Evolutionary conservation across 2,888 invertebrate species (phyloP).

Genomic region (Linnaemya vulpina): DNA sequence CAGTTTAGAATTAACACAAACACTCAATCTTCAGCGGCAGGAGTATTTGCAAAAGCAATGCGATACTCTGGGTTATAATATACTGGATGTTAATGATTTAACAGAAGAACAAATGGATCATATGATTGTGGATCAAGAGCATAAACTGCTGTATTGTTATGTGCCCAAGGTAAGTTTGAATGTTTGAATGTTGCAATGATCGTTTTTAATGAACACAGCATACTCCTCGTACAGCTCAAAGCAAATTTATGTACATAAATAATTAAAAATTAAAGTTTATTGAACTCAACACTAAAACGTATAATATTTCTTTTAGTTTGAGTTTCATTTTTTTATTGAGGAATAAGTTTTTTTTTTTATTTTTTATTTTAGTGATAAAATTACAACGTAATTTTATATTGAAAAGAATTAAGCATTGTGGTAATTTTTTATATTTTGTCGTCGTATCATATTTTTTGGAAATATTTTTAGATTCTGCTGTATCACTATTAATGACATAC

Average conservation of each 20-base stretch:
- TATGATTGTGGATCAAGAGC: conserved; percentile 91
- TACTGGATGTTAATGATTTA: conserved; percentile 83
- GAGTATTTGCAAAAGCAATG: conserved; percentile 86
- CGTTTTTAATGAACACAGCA: neutral
- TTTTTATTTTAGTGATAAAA: neutral
- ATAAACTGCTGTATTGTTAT: conserved; percentile 94
- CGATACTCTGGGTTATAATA: conserved; percentile 83
- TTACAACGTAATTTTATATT: conserved; percentile 4
- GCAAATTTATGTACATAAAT: neutral
- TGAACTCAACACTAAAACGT: conserved; percentile 47
- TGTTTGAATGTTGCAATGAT: neutral
- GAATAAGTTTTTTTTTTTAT: neutral
- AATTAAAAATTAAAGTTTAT: conserved; percentile 53
- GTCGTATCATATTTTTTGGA: conserved; percentile 13
- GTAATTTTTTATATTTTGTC: neutral
- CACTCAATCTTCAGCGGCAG: conserved; percentile 86
- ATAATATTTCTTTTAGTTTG: conserved; percentile 24
- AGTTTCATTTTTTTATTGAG: conserved; percentile 11
- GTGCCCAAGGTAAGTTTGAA: conserved; percentile 90
- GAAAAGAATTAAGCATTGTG: conserved; percentile 5
- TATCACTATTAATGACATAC: conserved; percentile 11
- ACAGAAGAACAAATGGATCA: conserved; percentile 88
- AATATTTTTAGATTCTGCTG: conserved; percentile 12
- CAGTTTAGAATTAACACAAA: conserved; percentile 86
- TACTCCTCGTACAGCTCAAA: neutral